Conservation (phyloP, 2,888 invertebrate genomes). For the Cataglyphis cursor region DNA sequence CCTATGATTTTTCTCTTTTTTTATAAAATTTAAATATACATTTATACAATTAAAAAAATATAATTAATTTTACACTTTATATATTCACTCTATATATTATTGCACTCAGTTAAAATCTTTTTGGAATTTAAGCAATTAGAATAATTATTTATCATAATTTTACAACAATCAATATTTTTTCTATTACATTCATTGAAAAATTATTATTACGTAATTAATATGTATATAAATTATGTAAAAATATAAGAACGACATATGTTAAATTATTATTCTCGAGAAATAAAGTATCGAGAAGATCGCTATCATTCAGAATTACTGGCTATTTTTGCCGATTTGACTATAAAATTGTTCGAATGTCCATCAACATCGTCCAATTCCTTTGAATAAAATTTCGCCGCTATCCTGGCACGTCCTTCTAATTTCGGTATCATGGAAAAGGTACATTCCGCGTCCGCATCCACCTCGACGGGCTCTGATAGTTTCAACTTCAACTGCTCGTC, state of each 20-base stretch:
- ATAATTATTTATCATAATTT: not conserved
- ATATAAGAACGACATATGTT: not conserved
- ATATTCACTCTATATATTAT: not conserved
- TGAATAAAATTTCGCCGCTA: conserved; percentile 95
- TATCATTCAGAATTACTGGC: conserved; percentile 9
- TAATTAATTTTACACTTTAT: not conserved
- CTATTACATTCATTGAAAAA: not conserved
- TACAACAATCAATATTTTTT: not conserved
- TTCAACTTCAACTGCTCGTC: conserved; percentile 92
- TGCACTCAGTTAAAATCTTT: not conserved
- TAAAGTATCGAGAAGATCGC: conserved; percentile 4
- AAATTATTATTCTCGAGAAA: not conserved
- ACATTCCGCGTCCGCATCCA: conserved; percentile 91
- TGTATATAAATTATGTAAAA: not conserved
- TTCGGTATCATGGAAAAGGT: conserved; percentile 93
- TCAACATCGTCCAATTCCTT: conserved; percentile 96
- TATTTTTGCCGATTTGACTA: conserved; percentile 87
- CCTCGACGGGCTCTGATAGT: conserved; percentile 89
- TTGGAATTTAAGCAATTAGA: not conserved
- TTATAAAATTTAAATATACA: not conserved
- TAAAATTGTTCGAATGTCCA: conserved; percentile 92
- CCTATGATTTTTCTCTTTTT: not conserved
- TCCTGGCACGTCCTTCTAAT: conserved; percentile 93
- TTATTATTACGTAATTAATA: conserved; percentile 10
- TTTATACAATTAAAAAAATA: not conserved